These are phyloP conservation scores for Piscicola geometra DNA, from an alignment of 2,888 invertebrate species.

Conservation along the genomic window DNA sequence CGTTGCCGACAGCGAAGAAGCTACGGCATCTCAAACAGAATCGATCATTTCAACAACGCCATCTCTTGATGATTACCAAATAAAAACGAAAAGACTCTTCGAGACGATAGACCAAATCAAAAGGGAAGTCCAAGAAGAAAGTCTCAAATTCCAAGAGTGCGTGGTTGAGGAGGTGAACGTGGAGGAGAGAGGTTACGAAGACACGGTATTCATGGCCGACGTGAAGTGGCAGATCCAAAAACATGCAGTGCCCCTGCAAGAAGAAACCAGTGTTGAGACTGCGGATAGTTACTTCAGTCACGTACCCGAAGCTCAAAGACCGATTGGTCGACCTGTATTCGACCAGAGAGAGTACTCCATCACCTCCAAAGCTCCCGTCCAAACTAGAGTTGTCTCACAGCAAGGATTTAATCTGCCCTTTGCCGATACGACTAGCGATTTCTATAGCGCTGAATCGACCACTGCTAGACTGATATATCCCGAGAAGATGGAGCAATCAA, in stretches of 20 bases:
- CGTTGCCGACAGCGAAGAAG: constrained; percentile 78
- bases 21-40: constrained; percentile 57
- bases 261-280: constrained; percentile 30
- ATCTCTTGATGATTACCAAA: constrained; percentile 44
- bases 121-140: constrained; percentile 43
- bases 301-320: neutral
- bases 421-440: neutral
- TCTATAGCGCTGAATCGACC: constrained; percentile 13
- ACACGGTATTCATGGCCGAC: constrained; percentile 45
- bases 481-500: neutral
- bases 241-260: constrained; percentile 30
- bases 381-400: constrained; percentile 36
- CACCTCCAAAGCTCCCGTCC: constrained; percentile 30
- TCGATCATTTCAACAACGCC: constrained; percentile 49
- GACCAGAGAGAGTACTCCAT: constrained; percentile 17
- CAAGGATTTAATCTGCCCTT: constrained; percentile 26
- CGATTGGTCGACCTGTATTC: constrained; percentile 11
- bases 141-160: constrained; percentile 39
- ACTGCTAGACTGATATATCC: constrained; percentile 7
- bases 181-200: constrained; percentile 43
- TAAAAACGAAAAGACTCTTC: constrained; percentile 44
- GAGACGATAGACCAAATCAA: constrained; percentile 43
- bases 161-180: constrained; percentile 41
- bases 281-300: constrained; percentile 6
- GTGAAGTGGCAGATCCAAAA: constrained; percentile 44